Percentiles rank a stretch among this genome's conserved stretches.
Conservation (phyloP, 2,113 vertebrate species). For the Siniperca knerii region DNA sequence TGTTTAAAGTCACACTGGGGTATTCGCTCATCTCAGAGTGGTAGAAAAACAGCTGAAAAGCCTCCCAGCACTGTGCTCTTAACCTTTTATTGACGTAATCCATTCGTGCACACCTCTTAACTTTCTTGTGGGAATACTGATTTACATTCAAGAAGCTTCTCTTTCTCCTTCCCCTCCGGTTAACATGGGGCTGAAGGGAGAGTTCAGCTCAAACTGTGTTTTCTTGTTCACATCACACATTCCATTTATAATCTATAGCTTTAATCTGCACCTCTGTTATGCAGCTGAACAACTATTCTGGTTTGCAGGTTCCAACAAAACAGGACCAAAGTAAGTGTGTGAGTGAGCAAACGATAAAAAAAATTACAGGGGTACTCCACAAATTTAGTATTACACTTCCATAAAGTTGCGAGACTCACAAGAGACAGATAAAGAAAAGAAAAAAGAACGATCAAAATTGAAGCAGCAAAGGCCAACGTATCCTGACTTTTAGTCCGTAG, state of each 20-base stretch:
- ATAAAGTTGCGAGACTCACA: not conserved
- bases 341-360: not conserved
- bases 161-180: slow-evolving; percentile 9
- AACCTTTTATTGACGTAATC: slow-evolving; percentile 43
- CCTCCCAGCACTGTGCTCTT: slow-evolving; percentile 27
- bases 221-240: slow-evolving; percentile 23
- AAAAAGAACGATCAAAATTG: not conserved
- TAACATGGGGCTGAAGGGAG: slow-evolving; percentile 15
- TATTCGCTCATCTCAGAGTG: slow-evolving; percentile 24
- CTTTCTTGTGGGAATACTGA: slow-evolving; percentile 32
- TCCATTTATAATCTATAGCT: slow-evolving; percentile 11
- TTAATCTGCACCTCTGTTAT: not conserved
- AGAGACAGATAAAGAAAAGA: not conserved
- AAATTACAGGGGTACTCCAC: not conserved
- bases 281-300: not conserved
- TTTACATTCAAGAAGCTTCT: slow-evolving; percentile 32
- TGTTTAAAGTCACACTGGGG: slow-evolving; percentile 15
- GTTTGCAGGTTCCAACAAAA: not conserved
- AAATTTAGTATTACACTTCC: not conserved
- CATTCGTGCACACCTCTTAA: slow-evolving; percentile 34
- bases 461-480: not conserved
- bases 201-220: slow-evolving; percentile 35
- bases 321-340: not conserved
- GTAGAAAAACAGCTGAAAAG: slow-evolving; percentile 36
- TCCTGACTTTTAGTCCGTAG: not conserved